phyloP scores from a whole-genome alignment of 2,797 vertebrate genomes.

The Staurois parvus region DNA sequence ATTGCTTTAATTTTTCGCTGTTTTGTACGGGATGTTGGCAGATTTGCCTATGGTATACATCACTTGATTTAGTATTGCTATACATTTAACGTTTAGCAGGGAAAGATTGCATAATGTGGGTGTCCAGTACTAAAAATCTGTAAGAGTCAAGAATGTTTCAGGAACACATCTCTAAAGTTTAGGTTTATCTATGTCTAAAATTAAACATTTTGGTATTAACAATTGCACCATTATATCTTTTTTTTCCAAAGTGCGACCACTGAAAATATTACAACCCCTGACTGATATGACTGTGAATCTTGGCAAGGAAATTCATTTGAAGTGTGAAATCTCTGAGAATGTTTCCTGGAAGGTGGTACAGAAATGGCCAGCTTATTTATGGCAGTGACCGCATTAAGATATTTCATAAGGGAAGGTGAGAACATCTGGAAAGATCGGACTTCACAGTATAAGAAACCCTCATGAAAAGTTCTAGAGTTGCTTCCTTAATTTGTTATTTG shows the following conservation, averaged over 20 bases:
- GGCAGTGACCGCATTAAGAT: slow-evolving; percentile 88
- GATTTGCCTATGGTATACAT: no score
- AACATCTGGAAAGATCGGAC: neutral
- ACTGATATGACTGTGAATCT: slow-evolving; percentile 85
- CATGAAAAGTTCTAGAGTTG: neutral
- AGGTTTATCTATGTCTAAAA: neutral
- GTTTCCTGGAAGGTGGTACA: slow-evolving; percentile 94
- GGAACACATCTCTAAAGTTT: neutral
- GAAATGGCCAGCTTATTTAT: slow-evolving; percentile 92
- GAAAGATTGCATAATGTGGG: no score
- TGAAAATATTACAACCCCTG: slow-evolving; percentile 90
- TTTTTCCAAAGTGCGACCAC: slow-evolving; percentile 86
- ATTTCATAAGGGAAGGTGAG: slow-evolving; percentile 90
- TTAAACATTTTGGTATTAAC: neutral
- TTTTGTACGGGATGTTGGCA: no score
- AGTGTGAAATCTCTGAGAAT: slow-evolving; percentile 94
- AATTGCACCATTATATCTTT: neutral
- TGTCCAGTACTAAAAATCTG: neutral
- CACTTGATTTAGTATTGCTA: no score
- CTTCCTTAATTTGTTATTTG: neutral
- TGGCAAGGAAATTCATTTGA: slow-evolving; percentile 90
- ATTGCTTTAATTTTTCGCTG: no score
- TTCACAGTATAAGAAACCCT: neutral
- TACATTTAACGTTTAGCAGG: no score
- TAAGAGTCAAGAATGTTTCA: neutral